Evolutionary conservation across 2,888 invertebrate species (phyloP).

Genomic region (Catonia carolina): DNA sequence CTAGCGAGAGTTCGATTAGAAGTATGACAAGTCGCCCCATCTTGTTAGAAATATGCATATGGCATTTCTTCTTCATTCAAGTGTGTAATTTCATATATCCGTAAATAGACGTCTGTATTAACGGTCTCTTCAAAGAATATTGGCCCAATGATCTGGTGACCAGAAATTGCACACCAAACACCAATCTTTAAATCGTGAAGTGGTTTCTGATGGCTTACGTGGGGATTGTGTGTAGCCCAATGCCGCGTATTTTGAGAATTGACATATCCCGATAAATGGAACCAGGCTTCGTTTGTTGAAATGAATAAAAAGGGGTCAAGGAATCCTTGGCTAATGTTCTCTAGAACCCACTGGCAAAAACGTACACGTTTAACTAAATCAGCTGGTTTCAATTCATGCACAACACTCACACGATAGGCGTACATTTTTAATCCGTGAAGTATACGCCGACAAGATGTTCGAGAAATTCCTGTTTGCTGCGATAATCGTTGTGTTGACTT

Average conservation of each 20-base stretch:
- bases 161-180: too few species aligned
- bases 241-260: conserved; percentile 28
- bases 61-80: neutral
- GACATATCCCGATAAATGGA: conserved; percentile 28
- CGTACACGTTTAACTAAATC: conserved; percentile 2
- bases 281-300: conserved; percentile 30
- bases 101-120: too few species aligned
- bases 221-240: conserved; percentile 29
- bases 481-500: conserved; percentile 4
- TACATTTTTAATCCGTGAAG: too few species aligned
- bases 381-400: neutral
- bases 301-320: conserved; percentile 17
- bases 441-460: conserved; percentile 1
- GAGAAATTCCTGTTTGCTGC: neutral
- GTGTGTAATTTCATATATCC: conserved; percentile 3
- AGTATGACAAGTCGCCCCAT: conserved; percentile 9
- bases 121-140: too few species aligned
- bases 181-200: too few species aligned
- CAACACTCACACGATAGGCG: conserved; percentile 3
- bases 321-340: neutral
- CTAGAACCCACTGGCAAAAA: neutral
- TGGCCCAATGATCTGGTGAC: too few species aligned
- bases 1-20: conserved; percentile 1
- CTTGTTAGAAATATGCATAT: too few species aligned
- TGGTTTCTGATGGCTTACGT: neutral